Base-by-base conservation (phyloP, 2,888 invertebrate species). In the Drosophila imparisetae region DNA sequence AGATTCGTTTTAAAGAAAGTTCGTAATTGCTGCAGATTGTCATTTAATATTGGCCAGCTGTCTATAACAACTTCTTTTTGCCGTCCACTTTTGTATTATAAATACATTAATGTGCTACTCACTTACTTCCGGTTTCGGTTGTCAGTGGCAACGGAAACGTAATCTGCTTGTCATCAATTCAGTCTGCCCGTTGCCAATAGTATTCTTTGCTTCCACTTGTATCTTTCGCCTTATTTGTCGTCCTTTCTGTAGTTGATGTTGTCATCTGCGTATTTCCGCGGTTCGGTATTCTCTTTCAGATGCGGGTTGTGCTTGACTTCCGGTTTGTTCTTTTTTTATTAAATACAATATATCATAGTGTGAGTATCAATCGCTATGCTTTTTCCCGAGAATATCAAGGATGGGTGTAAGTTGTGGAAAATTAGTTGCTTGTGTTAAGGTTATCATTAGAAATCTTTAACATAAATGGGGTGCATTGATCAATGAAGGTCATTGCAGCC, bases 121-220 rank as follows among this genome's bases (percentile, higher is more conserved):
- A 82, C 67, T 82, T 76, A 71, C 79, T 76, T 81, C 81, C 81
- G 81, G 81, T 60, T 63, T 73, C 76, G 59, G 73, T 83, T 85
- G 86, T 88, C 86, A 86, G 68, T 74, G 72, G 63, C 88, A 88
- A 65, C 90, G 86, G 86, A 86, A 86, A 81, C 90, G 90, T 88
- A 86, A 86, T 86, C 90, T 90, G 83, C 83, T 90, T 86, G 86
- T 88, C 90, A 85, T 88, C 90, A 83, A 79, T 77, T 77, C 67
- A 58, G 64, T 49, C 68, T 65, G 73, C 18, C 64, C 66, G 58
- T 58, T 68, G 66, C 60, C 67, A 60, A 61, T 60, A 49, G 50
- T 65, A 72, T 63, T 80, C 67, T 58, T 57, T 67, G 80, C 62
- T 53, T 45, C 60, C 27, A 59, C 45, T 54, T 54, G 53, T 57